Percentiles rank a stretch among this genome's conserved stretches.
Evolutionary conservation across 92 coral and sea anemone genomes (phyloP).

Genomic region (Palythoa heliodiscus): DNA sequence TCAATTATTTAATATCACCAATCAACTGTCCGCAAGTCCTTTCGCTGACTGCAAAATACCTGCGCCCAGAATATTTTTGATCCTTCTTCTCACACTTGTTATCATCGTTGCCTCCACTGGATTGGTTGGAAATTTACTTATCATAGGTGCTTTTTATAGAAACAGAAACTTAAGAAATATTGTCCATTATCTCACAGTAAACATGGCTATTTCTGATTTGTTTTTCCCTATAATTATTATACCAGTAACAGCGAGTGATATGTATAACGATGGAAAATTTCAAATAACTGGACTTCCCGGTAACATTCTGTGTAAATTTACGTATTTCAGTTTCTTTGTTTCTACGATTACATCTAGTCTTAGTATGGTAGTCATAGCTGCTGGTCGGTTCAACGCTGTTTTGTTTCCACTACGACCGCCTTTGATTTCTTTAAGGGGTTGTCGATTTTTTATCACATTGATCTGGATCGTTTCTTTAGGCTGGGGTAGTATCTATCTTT

Average conservation of each 20-base stretch:
- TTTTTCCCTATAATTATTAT: neutral
- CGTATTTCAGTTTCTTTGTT: neutral
- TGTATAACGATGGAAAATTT: neutral
- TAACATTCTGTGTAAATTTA: neutral
- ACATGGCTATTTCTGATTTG: neutral
- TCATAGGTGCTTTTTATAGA: neutral
- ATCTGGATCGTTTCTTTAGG: neutral
- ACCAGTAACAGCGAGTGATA: neutral
- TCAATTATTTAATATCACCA: neutral
- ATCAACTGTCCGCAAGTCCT: neutral
- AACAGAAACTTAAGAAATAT: neutral
- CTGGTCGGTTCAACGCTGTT: conserved; percentile 2
- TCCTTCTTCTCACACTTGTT: neutral
- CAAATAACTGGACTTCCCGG: neutral
- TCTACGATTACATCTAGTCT: neutral
- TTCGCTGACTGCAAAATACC: neutral
- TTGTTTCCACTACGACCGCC: neutral
- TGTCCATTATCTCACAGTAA: neutral
- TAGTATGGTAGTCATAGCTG: conserved; percentile 7
- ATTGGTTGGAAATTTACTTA: neutral
- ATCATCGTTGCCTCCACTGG: neutral
- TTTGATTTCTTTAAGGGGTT: neutral
- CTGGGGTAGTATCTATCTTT: neutral
- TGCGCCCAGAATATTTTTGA: too few species aligned
- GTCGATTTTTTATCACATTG: neutral